A percentile compares a stretch with the other conserved stretches of the same genome.
phyloP scores from a whole-genome alignment of 2,113 vertebrate species.

The Lepus americanus region DNA sequence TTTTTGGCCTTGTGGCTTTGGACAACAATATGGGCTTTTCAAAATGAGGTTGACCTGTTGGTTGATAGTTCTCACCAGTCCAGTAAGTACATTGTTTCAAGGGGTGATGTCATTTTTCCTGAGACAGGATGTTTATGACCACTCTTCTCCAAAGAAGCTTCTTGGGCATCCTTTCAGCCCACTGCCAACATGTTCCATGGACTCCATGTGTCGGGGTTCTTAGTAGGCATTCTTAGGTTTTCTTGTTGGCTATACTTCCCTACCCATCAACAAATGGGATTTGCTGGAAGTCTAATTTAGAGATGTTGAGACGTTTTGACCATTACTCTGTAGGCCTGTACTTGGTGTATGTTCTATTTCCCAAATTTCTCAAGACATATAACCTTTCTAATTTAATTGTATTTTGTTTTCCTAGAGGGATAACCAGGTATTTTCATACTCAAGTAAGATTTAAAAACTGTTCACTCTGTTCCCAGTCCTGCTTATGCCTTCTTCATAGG shows the following conservation, averaged over 20 bases:
- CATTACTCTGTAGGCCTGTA: background rate
- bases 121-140: background rate
- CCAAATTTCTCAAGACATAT: background rate
- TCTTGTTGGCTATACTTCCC: background rate
- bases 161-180: background rate
- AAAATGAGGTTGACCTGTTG: background rate
- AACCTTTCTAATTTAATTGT: background rate
- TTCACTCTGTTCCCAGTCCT: background rate
- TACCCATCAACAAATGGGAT: background rate
- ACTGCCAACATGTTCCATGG: background rate
- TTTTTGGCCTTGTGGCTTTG: background rate
- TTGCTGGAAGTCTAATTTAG: background rate
- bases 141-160: background rate
- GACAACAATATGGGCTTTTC: background rate
- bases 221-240: background rate
- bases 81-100: background rate
- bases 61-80: background rate
- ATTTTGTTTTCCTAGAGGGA: conserved; percentile 13
- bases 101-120: background rate
- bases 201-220: background rate
- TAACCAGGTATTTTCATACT: background rate
- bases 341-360: background rate
- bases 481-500: background rate
- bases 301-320: background rate
- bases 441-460: background rate